Evolutionary conservation across 2,113 vertebrate genomes (phyloP).

Genomic region (Colossoma macropomum): DNA sequence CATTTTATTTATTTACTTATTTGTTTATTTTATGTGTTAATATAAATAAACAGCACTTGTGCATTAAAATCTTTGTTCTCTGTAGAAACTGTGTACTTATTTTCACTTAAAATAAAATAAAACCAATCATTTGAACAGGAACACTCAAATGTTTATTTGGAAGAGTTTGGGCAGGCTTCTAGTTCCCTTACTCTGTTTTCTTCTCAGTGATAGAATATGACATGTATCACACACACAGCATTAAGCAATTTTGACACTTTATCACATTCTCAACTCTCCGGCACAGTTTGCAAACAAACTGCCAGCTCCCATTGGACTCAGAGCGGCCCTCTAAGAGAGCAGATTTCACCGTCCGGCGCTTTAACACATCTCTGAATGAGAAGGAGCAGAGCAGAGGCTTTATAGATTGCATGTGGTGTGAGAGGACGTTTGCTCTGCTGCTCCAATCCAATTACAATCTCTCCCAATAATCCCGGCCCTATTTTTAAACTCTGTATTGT

Average conservation of each 20-base stretch:
- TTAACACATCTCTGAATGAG: constrained; percentile 39
- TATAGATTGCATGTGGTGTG: constrained; percentile 49
- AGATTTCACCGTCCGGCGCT: constrained; percentile 32
- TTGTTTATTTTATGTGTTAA: too few species aligned
- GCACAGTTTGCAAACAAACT: constrained; percentile 42
- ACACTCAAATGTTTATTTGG: too few species aligned
- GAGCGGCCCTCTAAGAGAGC: constrained; percentile 22
- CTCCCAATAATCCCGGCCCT: constrained; percentile 56
- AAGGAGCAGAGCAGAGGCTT: constrained; percentile 36
- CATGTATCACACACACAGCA: constrained; percentile 23
- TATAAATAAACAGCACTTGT: too few species aligned
- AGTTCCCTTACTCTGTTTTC: neutral
- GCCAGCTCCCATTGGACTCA: constrained; percentile 25
- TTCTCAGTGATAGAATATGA: constrained; percentile 13
- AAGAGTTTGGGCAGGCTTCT: neutral
- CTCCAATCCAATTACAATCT: constrained; percentile 59
- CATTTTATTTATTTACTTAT: too few species aligned
- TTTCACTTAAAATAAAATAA: too few species aligned
- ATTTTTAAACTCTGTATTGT: constrained; percentile 59
- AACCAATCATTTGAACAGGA: too few species aligned
- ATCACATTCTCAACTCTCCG: constrained; percentile 4
- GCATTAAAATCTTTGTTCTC: too few species aligned
- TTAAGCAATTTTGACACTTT: constrained; percentile 27
- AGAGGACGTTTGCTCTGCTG: constrained; percentile 48
- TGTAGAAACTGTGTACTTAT: too few species aligned